These are phyloP conservation scores for Antechinus flavipes DNA, from an alignment of 2,113 vertebrate genomes.

Conservation along the genomic window DNA sequence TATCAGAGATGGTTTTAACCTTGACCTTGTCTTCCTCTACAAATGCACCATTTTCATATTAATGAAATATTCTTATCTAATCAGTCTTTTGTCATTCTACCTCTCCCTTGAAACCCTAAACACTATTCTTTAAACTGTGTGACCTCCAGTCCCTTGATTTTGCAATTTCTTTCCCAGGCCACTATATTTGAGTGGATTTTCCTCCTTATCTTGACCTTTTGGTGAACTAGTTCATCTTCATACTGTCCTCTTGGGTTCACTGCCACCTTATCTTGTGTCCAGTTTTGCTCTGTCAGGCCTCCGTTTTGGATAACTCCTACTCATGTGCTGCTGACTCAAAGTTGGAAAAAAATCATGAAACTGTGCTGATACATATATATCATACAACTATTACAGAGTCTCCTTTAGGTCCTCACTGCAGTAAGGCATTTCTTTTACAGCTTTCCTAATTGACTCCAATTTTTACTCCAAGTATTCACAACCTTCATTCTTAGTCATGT, in stretches of 20 bases:
- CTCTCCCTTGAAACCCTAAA: background rate
- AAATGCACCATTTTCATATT: background rate
- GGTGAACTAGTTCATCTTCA: background rate
- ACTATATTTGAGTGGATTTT: background rate
- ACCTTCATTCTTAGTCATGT: background rate
- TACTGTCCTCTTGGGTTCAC: background rate
- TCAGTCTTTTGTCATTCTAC: background rate
- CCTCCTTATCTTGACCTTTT: background rate
- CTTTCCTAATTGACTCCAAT: background rate
- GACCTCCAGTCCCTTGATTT: background rate
- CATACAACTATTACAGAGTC: background rate
- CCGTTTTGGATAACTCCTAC: background rate
- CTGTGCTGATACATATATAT: background rate
- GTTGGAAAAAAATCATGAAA: background rate
- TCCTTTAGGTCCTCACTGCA: background rate
- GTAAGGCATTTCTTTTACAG: background rate
- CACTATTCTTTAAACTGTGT: background rate
- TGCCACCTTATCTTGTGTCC: background rate
- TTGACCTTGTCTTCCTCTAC: background rate
- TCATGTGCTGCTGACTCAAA: background rate
- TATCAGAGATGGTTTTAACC: background rate
- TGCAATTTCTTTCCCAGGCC: background rate
- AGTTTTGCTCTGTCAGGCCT: background rate
- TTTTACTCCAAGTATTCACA: background rate
- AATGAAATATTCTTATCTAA: background rate